Evolutionary conservation across 2,113 vertebrate genomes (phyloP).

Genomic region (Pedionomus torquatus): DNA sequence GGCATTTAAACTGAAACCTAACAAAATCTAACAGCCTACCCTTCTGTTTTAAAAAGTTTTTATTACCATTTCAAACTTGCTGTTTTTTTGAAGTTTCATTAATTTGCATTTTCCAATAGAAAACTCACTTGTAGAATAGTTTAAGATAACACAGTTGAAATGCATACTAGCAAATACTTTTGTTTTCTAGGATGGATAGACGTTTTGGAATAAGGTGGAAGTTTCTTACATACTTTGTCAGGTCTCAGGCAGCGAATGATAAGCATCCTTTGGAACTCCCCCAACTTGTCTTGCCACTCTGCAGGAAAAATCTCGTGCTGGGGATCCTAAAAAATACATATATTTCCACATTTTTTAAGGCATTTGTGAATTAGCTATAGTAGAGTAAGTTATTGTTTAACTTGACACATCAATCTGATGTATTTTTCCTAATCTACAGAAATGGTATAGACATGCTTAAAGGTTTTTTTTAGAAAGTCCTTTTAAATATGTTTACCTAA

Average conservation of each 20-base stretch:
- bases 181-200: neutral
- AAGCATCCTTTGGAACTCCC: constrained; percentile 86
- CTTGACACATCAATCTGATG: neutral
- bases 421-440: neutral
- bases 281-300: constrained; percentile 77
- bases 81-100: neutral
- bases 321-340: constrained; percentile 69
- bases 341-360: neutral
- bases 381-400: neutral
- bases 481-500: neutral
- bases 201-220: neutral
- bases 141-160: neutral
- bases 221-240: constrained; percentile 79
- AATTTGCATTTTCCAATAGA: neutral
- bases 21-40: neutral
- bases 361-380: neutral
- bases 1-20: neutral
- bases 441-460: neutral
- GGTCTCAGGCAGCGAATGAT: constrained; percentile 84
- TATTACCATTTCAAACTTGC: neutral
- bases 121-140: neutral
- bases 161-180: neutral
- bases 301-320: constrained; percentile 81
- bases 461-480: neutral
- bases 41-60: neutral